Evolutionary conservation across 1,140 invertebrate species (phyloP), one percentile per base, ranked within the genome.

Genomic region (Ptiloglossa arizonensis): DNA sequence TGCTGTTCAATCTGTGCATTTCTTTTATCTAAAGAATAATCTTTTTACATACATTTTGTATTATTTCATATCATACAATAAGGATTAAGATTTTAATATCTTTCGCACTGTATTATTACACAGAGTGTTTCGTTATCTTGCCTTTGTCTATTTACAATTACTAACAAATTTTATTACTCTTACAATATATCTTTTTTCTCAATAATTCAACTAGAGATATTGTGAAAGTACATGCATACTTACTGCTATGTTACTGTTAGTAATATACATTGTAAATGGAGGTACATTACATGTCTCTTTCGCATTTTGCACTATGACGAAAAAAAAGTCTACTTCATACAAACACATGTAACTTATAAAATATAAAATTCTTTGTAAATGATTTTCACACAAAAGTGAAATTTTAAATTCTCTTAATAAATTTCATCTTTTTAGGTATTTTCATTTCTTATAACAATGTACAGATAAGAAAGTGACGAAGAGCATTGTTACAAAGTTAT

Each of bases 371-470:
- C 48, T 54, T 44, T 54, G 35, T 77, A 64, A 62, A 62, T 80
- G 70, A 64, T 69, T 82, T 73, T 73, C 38, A 84, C 8, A 17
- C 19, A 13, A 81, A 71, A 35, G 66, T 79, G 76, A 83, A 22
- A 56, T 79, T 56, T 77, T 22, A 27, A 15, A 70, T 46, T 59
- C 17, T 67, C 38, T 57, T 69, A 79, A 86, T 78, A 80, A 67
- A 80, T 75, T 69, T 67, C 66, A 80, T 69, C 41, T 60, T 71
- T 85, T 56, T 83, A 80, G 63, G 56, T 81, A 77, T 64, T 17
- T 50, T 80, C 27, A 64, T 80, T 81, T 54, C 56, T 73, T 72
- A 48, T 71, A 81, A 75, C 17, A 60, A 22, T 81, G 52, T 81
- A 83, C 38, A 77, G 48, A 52, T 57, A 66, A 22, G n/a, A 52